Evolutionary conservation across 2,888 invertebrate species (phyloP).

Genomic region (Amphimallon solstitiale): DNA sequence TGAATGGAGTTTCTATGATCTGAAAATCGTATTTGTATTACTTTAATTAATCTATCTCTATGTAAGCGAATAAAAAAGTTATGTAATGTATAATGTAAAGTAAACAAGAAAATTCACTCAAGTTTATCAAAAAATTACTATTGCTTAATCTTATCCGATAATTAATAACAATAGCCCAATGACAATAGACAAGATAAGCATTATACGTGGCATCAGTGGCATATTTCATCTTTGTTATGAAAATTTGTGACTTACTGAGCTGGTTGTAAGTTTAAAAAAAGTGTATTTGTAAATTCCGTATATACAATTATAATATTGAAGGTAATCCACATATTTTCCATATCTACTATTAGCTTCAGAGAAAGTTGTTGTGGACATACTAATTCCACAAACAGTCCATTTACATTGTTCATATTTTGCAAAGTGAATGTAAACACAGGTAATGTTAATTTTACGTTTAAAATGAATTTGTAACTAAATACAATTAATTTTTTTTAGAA

Average conservation of each 20-base stretch:
- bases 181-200: no score
- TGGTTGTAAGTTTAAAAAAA: not conserved
- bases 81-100: no score
- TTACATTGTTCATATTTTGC: not conserved
- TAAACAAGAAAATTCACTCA: no score
- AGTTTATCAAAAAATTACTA: no score
- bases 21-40: no score
- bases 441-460: slow-evolving; percentile 1
- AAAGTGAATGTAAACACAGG: slow-evolving; percentile 6
- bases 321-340: slow-evolving; percentile 19
- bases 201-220: no score
- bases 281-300: not conserved
- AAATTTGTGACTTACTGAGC: not conserved
- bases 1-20: no score
- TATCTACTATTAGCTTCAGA: not conserved
- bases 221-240: slow-evolving; percentile 16
- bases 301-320: slow-evolving; percentile 10
- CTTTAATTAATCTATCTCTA: no score
- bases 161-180: no score
- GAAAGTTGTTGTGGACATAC: not conserved
- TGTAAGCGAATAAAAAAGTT: no score
- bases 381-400: not conserved
- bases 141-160: no score
- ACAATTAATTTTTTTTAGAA: not conserved
- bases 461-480: not conserved